These are phyloP conservation scores for Hyles lineata DNA, from an alignment of 2,888 invertebrate species.

Conservation along the genomic window DNA sequence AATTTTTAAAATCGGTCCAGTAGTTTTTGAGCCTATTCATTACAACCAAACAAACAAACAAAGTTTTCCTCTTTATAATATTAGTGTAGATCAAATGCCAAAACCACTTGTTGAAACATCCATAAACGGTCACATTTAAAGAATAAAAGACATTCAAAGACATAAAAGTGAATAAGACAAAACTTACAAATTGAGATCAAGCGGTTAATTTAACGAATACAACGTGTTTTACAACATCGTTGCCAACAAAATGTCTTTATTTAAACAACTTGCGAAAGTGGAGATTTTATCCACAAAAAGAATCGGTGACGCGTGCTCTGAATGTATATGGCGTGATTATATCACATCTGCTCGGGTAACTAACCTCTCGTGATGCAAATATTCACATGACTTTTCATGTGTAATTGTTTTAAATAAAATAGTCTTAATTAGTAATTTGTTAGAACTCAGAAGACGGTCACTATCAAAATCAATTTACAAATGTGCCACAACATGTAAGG, in stretches of 20 bases:
- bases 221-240: conserved; percentile 14
- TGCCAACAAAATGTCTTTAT: conserved; percentile 17
- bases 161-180: neutral
- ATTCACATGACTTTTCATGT: too few relatives aligned
- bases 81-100: neutral
- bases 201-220: neutral
- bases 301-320: conserved; percentile 15
- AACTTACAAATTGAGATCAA: neutral
- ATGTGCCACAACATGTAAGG: neutral
- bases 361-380: conserved; percentile 5
- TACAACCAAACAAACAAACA: too few relatives aligned
- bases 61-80: too few relatives aligned
- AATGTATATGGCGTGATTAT: conserved; percentile 14
- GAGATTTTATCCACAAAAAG: conserved; percentile 20
- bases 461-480: too few relatives aligned
- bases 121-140: neutral
- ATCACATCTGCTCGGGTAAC: conserved; percentile 16
- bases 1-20: too few relatives aligned
- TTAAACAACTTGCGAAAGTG: conserved; percentile 22
- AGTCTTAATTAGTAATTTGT: too few relatives aligned
- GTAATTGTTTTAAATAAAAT: neutral
- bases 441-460: too few relatives aligned
- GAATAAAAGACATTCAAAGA: too few relatives aligned
- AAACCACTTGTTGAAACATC: neutral
- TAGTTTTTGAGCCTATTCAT: too few relatives aligned